phyloP scores from a whole-genome alignment of 2,888 invertebrate species.

The Pseudanteris insignis region DNA sequence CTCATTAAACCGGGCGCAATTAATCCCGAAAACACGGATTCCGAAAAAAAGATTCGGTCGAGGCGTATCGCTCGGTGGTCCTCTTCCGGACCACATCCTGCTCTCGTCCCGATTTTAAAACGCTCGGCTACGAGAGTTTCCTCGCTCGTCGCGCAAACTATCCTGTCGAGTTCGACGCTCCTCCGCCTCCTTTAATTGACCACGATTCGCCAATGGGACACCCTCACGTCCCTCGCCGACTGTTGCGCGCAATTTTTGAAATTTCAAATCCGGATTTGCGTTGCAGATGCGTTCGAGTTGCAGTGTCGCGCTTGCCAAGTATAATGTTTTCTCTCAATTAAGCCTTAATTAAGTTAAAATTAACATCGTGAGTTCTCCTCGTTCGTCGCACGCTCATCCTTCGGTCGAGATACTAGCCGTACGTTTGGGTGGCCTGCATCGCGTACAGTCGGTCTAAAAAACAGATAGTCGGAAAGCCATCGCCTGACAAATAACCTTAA shows the following conservation, averaged over 20 bases:
- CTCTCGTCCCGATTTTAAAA: slow-evolving; percentile 13
- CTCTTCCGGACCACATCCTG: slow-evolving; percentile 29
- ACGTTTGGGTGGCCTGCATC: slow-evolving; percentile 65
- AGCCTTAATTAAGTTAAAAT: slow-evolving; percentile 68
- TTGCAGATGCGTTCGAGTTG: slow-evolving; percentile 63
- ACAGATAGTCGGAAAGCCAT: slow-evolving; percentile 26
- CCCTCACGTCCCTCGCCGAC: slow-evolving; percentile 46
- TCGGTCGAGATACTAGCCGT: slow-evolving; percentile 51
- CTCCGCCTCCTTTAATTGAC: slow-evolving; percentile 60
- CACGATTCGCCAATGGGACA: slow-evolving; percentile 60
- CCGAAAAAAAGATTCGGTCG: slow-evolving; percentile 27
- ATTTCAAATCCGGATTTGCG: slow-evolving; percentile 67
- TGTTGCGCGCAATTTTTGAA: slow-evolving; percentile 62
- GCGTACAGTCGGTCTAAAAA: slow-evolving; percentile 58
- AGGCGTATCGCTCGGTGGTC: slow-evolving; percentile 26
- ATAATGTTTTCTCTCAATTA: slow-evolving; percentile 68
- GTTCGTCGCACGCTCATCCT: slow-evolving; percentile 49
- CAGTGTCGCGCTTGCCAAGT: slow-evolving; percentile 59
- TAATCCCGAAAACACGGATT: slow-evolving; percentile 39
- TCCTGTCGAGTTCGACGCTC: slow-evolving; percentile 34
- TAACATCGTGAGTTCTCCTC: slow-evolving; percentile 65
- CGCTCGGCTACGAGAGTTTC: slow-evolving; percentile 31
- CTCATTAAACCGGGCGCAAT: slow-evolving; percentile 39
- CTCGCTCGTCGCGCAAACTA: slow-evolving; percentile 23
- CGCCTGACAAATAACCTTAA: slow-evolving; percentile 40